Conservation (phyloP, 1,140 invertebrate genomes). For the Adelges cooleyi region DNA sequence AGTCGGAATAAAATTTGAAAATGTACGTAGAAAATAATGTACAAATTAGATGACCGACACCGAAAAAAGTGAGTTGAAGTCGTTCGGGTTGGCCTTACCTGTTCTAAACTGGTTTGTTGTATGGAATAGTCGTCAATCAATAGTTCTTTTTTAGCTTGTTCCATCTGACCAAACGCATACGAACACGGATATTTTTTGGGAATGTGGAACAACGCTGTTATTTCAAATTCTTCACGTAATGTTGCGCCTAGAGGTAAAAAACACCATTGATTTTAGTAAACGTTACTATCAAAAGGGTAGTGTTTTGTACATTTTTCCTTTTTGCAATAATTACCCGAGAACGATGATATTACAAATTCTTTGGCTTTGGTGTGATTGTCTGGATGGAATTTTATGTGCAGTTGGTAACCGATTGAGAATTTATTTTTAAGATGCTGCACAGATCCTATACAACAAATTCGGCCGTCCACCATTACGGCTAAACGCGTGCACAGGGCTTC, state of each 20-base stretch:
- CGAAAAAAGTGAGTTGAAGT: no score
- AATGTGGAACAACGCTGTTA: constrained; percentile 32
- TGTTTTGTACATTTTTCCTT: no score
- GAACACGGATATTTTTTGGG: constrained; percentile 32
- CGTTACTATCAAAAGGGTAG: no score
- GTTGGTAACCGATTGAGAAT: constrained; percentile 64
- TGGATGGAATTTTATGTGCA: constrained; percentile 44
- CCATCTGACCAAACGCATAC: constrained; percentile 33
- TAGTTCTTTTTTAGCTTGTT: constrained; percentile 33
- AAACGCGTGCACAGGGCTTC: constrained; percentile 48
- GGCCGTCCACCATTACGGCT: constrained; percentile 51
- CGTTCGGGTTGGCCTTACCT: no score
- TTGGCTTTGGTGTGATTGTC: constrained; percentile 31
- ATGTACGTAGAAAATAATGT: no score
- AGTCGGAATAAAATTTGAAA: no score
- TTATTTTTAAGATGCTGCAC: constrained; percentile 59
- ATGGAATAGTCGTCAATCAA: constrained; percentile 35
- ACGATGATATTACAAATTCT: constrained; percentile 20
- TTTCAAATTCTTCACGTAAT: constrained; percentile 31
- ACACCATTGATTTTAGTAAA: no score
- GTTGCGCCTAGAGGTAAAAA: constrained; percentile 15
- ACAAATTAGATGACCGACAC: no score
- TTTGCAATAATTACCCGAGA: not conserved
- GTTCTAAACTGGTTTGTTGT: constrained; percentile 34
- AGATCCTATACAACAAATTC: constrained; percentile 52